Evolutionary conservation across 2,888 invertebrate species (phyloP).

Genomic region (Xylota segnis): DNA sequence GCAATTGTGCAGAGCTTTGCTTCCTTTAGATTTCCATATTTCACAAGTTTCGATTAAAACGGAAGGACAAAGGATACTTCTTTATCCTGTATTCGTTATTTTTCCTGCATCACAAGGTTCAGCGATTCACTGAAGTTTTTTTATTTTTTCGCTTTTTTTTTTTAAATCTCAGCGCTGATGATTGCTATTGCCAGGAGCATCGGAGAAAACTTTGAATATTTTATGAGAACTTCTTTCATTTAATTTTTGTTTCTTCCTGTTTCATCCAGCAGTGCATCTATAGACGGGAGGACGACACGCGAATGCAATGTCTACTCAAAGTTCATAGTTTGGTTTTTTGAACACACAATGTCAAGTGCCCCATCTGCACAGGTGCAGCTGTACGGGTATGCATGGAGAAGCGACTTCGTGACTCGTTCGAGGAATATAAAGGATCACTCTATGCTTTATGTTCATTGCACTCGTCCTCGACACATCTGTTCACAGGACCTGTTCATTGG

Average conservation of each 20-base stretch:
- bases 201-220: constrained; percentile 46
- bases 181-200: constrained; percentile 32
- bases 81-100: not conserved
- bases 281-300: not conserved
- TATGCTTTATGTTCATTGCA: constrained; percentile 40
- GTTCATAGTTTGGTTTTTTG: constrained; percentile 66
- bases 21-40: not conserved
- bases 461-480: constrained; percentile 70
- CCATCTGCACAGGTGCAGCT: constrained; percentile 3
- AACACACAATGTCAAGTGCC: constrained; percentile 71
- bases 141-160: too few species aligned
- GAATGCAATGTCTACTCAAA: constrained; percentile 35
- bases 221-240: constrained; percentile 38
- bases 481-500: constrained; percentile 25
- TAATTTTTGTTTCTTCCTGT: constrained; percentile 52
- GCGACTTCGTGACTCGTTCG: constrained; percentile 17
- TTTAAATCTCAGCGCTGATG: constrained; percentile 34
- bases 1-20: not conserved
- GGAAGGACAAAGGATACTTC: not conserved
- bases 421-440: constrained; percentile 10
- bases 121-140: constrained; percentile 39
- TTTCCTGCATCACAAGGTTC: constrained; percentile 25
- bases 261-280: constrained; percentile 15
- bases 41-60: not conserved
- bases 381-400: constrained; percentile 15